phyloP scores from a whole-genome alignment of 1,140 invertebrate genomes.

The Gryllus bimaculatus region DNA sequence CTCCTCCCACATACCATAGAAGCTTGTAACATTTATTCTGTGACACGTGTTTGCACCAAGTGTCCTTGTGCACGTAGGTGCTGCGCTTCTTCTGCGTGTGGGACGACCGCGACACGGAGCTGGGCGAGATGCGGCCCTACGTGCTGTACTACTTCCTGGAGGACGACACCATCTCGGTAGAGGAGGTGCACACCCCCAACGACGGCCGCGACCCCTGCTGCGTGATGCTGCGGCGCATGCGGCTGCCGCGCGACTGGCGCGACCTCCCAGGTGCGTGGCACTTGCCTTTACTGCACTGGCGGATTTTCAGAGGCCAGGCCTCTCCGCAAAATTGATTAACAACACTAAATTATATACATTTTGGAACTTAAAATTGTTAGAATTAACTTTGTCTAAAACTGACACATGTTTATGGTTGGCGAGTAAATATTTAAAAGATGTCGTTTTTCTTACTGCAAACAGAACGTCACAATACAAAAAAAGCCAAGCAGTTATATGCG shows the following conservation, averaged over 20 bases:
- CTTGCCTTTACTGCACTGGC: too few species aligned
- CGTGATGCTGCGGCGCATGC: conserved; percentile 60
- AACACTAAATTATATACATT: too few species aligned
- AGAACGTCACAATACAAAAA: too few species aligned
- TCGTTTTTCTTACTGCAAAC: too few species aligned
- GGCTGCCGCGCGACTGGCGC: conserved; percentile 69
- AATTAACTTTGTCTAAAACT: too few species aligned
- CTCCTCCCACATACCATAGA: too few species aligned
- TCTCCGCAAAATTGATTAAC: too few species aligned
- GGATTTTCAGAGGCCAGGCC: too few species aligned
- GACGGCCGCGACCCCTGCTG: conserved; percentile 64
- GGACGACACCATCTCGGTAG: conserved; percentile 69
- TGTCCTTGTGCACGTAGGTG: background rate
- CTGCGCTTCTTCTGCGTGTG: conserved; percentile 62
- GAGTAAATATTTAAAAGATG: too few species aligned
- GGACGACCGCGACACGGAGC: conserved; percentile 58
- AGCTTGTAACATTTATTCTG: background rate
- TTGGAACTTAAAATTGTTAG: too few species aligned
- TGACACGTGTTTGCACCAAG: background rate
- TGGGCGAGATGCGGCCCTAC: conserved; percentile 49
- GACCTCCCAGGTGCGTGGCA: conserved; percentile 45
- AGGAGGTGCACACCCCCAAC: conserved; percentile 56
- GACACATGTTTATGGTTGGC: too few species aligned
- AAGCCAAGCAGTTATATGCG: too few species aligned
- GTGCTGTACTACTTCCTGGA: conserved; percentile 64